Evolutionary conservation across 2,888 invertebrate species (phyloP).

Genomic region (Amphiduros pacificus): DNA sequence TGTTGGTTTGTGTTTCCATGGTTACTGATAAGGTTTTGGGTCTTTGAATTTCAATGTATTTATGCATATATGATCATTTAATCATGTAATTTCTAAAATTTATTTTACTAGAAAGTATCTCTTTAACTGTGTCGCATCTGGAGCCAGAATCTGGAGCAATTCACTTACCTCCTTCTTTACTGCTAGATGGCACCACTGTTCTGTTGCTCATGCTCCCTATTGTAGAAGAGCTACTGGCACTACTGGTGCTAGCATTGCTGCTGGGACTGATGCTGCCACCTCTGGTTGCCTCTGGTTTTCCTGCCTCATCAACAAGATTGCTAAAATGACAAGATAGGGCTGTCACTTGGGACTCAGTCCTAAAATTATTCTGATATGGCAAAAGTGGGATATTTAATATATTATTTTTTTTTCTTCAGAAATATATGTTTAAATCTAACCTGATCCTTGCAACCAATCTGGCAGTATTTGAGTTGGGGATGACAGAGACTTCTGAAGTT

Average conservation of each 20-base stretch:
- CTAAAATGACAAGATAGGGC: neutral
- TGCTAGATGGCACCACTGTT: no score
- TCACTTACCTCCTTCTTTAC: no score
- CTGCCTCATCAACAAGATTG: neutral
- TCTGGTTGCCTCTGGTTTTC: neutral
- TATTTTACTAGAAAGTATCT: no score
- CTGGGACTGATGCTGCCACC: conserved; percentile 1
- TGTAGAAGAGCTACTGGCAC: neutral
- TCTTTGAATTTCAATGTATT: no score
- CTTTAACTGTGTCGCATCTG: no score
- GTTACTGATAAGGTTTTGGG: no score
- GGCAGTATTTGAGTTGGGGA: conserved; percentile 19
- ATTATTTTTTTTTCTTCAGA: neutral
- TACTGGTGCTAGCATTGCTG: neutral
- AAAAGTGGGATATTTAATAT: neutral
- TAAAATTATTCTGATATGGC: neutral
- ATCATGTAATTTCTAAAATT: no score
- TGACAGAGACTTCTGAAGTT: conserved; percentile 9
- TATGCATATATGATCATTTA: no score
- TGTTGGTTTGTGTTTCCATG: no score
- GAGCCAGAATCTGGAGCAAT: no score
- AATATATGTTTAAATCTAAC: conserved; percentile 1
- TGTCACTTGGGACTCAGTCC: neutral
- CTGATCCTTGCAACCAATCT: conserved; percentile 21
- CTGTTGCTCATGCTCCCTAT: no score